phyloP scores from a whole-genome alignment of 2,888 invertebrate genomes.

The Diadegma fenestrale region DNA sequence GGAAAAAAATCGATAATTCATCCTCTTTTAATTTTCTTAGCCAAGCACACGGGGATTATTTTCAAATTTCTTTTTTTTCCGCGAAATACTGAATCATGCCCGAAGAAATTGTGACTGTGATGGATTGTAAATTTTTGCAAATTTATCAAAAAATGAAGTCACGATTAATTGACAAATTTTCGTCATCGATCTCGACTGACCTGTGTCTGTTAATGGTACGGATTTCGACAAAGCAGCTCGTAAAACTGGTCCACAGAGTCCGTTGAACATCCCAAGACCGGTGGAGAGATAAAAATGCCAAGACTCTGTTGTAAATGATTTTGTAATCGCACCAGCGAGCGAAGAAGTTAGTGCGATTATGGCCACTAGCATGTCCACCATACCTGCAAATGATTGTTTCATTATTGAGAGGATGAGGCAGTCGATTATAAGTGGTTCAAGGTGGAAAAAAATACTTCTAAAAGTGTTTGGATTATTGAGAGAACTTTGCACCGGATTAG shows the following conservation, averaged over 20 bases:
- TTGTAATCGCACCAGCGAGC: constrained; percentile 67
- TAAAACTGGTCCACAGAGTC: constrained; percentile 87
- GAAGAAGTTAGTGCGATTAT: constrained; percentile 72
- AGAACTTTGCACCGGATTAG: too few species aligned
- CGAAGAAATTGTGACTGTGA: not conserved
- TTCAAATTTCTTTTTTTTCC: not conserved
- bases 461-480: too few species aligned
- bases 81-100: not conserved
- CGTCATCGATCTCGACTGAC: constrained; percentile 76
- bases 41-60: not conserved
- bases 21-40: too few species aligned
- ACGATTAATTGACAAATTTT: not conserved
- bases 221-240: constrained; percentile 88
- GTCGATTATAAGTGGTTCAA: too few species aligned
- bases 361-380: constrained; percentile 75
- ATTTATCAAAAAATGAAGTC: not conserved
- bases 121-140: too few species aligned
- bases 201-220: constrained; percentile 87
- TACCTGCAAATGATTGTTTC: constrained; percentile 60
- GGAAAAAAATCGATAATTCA: too few species aligned
- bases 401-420: too few species aligned
- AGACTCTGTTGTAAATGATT: constrained; percentile 75
- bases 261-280: constrained; percentile 85
- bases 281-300: constrained; percentile 85
- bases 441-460: too few species aligned